phyloP scores from a whole-genome alignment of 2,113 vertebrate species.

The Ovis aries region ARS-UI_Ramb_v3.0 NC_056073.1:39476001-39476500 shows the following conservation, averaged over 20 bases:
- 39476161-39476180: not conserved
- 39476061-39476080: conserved; percentile 9
- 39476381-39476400: not conserved
- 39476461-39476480: not conserved
- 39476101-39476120: conserved; percentile 40
- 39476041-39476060: not conserved
- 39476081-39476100: not conserved
- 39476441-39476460: not conserved
- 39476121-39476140: conserved; percentile 19
- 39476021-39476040: conserved; percentile 16
- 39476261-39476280: not conserved
- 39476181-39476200: conserved; percentile 27
- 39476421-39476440: not conserved
- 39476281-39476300: not conserved
- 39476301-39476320: not conserved
- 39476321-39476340: not conserved
- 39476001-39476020: conserved; percentile 7
- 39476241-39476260: not conserved
- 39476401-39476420: not conserved
- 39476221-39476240: not conserved
- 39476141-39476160: conserved; percentile 30
- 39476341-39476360: not conserved
- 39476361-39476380: not conserved
- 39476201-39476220: conserved; percentile 5
- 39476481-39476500: not conserved